Percentiles rank a stretch among this genome's conserved stretches.
Conservation (phyloP, 1,140 invertebrate genomes). For the Cyclargus thomasi region DNA sequence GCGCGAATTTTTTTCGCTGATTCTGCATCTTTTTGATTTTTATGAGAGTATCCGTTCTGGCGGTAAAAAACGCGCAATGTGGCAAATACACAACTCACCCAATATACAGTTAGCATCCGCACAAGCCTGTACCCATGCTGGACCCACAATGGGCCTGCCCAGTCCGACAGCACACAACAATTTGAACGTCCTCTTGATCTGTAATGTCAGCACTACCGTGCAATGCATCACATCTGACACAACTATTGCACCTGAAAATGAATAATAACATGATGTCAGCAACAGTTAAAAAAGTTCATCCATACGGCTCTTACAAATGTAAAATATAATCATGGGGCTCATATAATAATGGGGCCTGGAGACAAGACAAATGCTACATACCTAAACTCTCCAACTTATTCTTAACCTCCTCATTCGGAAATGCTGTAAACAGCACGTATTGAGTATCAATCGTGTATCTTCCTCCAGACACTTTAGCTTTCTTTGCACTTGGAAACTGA, state of each 20-base stretch:
- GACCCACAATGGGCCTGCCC: constrained; percentile 70
- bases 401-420: constrained; percentile 45
- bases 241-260: constrained; percentile 46
- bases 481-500: constrained; percentile 36
- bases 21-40: no score
- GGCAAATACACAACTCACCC: constrained; percentile 35
- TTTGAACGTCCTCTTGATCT: constrained; percentile 71
- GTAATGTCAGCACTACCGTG: constrained; percentile 67
- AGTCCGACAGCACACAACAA: constrained; percentile 69
- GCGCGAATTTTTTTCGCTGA: no score
- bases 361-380: constrained; percentile 30
- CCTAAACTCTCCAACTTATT: constrained; percentile 49
- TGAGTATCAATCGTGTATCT: constrained; percentile 38
- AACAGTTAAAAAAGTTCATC: constrained; percentile 2
- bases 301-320: no score
- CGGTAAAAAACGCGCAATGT: no score
- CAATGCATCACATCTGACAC: constrained; percentile 54
- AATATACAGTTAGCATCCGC: constrained; percentile 62
- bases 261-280: constrained; percentile 19
- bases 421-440: constrained; percentile 55
- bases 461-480: constrained; percentile 26
- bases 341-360: background rate
- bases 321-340: background rate
- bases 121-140: constrained; percentile 69
- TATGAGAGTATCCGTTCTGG: no score